These are phyloP conservation scores for Pachyseris speciosa DNA, from an alignment of 64 coral and sea anemone genomes.

Conservation along the genomic window DNA sequence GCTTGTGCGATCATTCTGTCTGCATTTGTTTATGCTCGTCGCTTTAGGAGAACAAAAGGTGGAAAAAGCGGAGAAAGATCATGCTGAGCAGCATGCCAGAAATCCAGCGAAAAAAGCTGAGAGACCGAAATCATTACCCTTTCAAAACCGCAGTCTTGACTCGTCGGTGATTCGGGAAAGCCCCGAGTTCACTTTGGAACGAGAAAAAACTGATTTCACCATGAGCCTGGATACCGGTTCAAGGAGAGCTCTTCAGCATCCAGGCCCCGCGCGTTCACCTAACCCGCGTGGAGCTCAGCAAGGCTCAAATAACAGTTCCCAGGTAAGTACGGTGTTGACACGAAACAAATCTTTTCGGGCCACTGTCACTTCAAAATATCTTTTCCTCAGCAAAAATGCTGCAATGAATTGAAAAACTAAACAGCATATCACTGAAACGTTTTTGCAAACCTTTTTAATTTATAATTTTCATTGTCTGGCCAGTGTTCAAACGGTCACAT, in stretches of 20 bases:
- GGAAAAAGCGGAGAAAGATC: not conserved
- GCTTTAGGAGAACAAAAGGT: slow-evolving; percentile 34
- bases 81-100: not conserved
- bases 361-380: too few species aligned
- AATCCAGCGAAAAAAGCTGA: slow-evolving; percentile 13
- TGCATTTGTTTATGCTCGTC: not conserved
- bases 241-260: not conserved
- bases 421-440: too few species aligned
- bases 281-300: not conserved
- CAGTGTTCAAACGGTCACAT: too few species aligned
- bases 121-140: slow-evolving; percentile 66
- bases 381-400: too few species aligned
- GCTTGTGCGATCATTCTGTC: not conserved
- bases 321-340: not conserved
- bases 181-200: slow-evolving; percentile 4
- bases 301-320: not conserved
- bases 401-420: too few species aligned
- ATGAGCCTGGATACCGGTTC: not conserved
- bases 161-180: not conserved
- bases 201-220: not conserved
- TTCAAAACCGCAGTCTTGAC: not conserved
- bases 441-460: too few species aligned
- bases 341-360: too few species aligned
- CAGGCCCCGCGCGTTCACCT: not conserved
- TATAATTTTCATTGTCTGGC: too few species aligned